A percentile compares a stretch with the other conserved stretches of the same genome.
Conservation (phyloP, 2,888 invertebrate species). For the Acleris holmiana region DNA sequence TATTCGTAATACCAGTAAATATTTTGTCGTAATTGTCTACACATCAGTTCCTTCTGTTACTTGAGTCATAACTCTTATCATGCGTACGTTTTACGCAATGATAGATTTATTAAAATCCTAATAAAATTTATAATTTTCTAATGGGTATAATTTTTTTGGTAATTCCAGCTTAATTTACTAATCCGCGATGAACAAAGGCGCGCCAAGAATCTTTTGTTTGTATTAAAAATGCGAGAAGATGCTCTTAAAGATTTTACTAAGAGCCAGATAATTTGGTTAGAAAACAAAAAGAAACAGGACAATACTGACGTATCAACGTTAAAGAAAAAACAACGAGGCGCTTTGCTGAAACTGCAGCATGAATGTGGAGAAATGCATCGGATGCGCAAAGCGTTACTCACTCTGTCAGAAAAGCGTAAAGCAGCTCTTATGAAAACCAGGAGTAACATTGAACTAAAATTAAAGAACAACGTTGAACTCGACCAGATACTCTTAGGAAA, state of each 20-base stretch:
- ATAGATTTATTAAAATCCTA: slow-evolving; percentile 1
- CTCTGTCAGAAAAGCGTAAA: slow-evolving; percentile 74
- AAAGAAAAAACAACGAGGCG: slow-evolving; percentile 87
- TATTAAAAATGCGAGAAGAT: slow-evolving; percentile 78
- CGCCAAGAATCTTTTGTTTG: slow-evolving; percentile 76
- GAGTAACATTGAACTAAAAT: slow-evolving; percentile 72
- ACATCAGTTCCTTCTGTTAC: slow-evolving; percentile 43
- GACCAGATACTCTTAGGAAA: slow-evolving; percentile 69
- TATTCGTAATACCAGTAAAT: slow-evolving; percentile 70
- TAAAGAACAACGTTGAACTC: slow-evolving; percentile 66
- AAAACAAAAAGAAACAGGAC: slow-evolving; percentile 76
- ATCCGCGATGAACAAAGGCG: slow-evolving; percentile 80
- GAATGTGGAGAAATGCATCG: slow-evolving; percentile 88
- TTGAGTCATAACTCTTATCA: slow-evolving; percentile 30
- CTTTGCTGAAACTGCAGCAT: slow-evolving; percentile 86
- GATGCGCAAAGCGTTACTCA: slow-evolving; percentile 74
- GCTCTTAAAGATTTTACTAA: slow-evolving; percentile 78
- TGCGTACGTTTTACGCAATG: slow-evolving; percentile 37
- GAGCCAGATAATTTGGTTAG: slow-evolving; percentile 78
- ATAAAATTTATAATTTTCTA: slow-evolving; percentile 8
- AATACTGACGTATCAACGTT: slow-evolving; percentile 80
- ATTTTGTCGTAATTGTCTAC: slow-evolving; percentile 47
- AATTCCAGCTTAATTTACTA: slow-evolving; percentile 78
- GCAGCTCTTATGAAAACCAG: slow-evolving; percentile 75
- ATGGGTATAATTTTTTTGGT: slow-evolving; percentile 36